Percentiles rank a stretch among this genome's conserved stretches.
These are phyloP conservation scores for Philereme vetulata DNA, from an alignment of 2,888 invertebrate species.

Conservation along the genomic window DNA sequence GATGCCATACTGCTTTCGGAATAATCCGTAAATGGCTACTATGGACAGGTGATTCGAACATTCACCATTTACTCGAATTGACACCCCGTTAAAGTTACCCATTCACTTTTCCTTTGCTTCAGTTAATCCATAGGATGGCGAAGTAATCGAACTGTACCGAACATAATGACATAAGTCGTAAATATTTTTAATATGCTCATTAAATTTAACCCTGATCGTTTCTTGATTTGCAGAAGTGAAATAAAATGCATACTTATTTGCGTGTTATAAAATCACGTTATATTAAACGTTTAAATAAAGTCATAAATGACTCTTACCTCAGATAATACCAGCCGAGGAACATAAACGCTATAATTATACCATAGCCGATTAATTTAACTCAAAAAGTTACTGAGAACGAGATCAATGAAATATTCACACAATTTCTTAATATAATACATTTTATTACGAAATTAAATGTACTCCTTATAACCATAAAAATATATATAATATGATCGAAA, in stretches of 20 bases:
- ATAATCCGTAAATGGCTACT: constrained; percentile 19
- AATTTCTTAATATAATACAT: not conserved
- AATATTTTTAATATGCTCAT: not conserved
- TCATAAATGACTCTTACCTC: constrained; percentile 4
- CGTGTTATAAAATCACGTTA: not conserved
- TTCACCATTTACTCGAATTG: constrained; percentile 15
- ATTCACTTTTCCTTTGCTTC: constrained; percentile 16
- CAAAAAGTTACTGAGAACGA: not conserved
- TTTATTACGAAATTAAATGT: too few species aligned
- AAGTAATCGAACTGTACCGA: not conserved
- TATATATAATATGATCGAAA: too few species aligned
- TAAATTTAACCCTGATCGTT: not conserved
- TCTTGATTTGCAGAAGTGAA: not conserved
- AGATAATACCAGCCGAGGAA: not conserved
- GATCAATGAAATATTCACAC: not conserved
- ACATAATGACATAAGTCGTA: not conserved
- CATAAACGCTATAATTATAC: not conserved
- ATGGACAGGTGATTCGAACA: constrained; percentile 8
- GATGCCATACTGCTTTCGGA: constrained; percentile 21
- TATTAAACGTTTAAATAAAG: constrained; percentile 1
- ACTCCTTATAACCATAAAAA: too few species aligned
- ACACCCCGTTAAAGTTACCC: constrained; percentile 10
- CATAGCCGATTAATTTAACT: not conserved
- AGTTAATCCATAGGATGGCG: not conserved
- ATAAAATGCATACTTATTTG: not conserved